Evolutionary conservation across 2,113 vertebrate genomes (phyloP).

Genomic region (Petrocephalus microphthalmus): DNA sequence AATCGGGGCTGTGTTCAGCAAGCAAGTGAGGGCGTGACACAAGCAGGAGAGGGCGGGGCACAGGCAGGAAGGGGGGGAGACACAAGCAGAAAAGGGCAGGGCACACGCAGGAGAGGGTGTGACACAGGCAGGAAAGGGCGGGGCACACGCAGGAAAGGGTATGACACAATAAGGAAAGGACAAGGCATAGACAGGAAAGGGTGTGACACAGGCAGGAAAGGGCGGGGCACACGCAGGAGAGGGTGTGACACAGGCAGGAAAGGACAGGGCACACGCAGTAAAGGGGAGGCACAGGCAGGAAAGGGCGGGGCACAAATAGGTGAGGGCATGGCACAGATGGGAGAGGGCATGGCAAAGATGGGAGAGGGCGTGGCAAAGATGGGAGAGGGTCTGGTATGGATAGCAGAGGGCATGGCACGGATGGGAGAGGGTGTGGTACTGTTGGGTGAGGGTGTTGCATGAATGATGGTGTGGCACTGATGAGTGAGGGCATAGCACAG

Average conservation of each 20-base stretch:
- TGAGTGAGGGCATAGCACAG: no score
- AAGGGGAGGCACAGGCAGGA: not conserved
- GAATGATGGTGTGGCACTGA: no score
- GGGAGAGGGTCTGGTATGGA: no score
- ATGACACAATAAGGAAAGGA: not conserved
- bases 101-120: not conserved
- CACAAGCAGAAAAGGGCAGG: not conserved
- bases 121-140: slow-evolving; percentile 10
- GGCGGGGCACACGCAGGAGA: no score
- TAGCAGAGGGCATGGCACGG: no score
- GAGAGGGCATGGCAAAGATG: no score
- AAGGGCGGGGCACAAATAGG: not conserved
- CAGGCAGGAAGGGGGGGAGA: not conserved
- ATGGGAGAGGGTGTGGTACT: no score
- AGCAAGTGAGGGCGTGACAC: not conserved
- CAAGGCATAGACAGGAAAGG: not conserved
- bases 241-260: not conserved
- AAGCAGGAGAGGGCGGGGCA: not conserved
- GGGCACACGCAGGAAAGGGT: not conserved
- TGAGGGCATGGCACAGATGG: no score
- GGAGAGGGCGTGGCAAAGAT: no score
- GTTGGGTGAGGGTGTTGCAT: no score
- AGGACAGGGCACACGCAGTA: not conserved
- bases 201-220: not conserved
- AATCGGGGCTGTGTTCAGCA: not conserved